These are phyloP conservation scores for Micromussa lordhowensis DNA, from an alignment of 92 coral and sea anemone species.

Conservation along the genomic window DNA sequence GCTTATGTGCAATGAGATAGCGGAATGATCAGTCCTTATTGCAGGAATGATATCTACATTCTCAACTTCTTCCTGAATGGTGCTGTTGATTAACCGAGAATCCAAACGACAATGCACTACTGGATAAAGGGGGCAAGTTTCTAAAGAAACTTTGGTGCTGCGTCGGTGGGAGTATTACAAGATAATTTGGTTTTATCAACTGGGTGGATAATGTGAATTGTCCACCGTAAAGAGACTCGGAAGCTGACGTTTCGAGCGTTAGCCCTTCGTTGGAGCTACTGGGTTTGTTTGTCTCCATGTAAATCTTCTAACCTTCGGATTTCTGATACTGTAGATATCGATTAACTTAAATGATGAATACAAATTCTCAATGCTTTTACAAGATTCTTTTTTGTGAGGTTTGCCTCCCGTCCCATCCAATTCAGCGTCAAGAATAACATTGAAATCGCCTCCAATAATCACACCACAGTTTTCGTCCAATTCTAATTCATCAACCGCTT, in stretches of 20 bases:
- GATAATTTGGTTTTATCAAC: too few relatives aligned
- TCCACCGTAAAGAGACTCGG: too few relatives aligned
- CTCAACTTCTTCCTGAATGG: slow-evolving; percentile 46
- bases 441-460: slow-evolving; percentile 48
- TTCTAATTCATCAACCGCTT: slow-evolving; percentile 22
- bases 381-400: slow-evolving; percentile 34
- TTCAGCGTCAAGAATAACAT: slow-evolving; percentile 29
- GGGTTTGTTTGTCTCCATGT: slow-evolving; percentile 48
- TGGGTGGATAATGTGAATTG: too few relatives aligned
- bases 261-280: too few relatives aligned
- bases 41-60: slow-evolving; percentile 48
- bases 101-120: slow-evolving; percentile 47
- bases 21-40: slow-evolving; percentile 65
- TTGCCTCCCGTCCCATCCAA: slow-evolving; percentile 52
- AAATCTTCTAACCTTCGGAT: slow-evolving; percentile 40
- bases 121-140: too few relatives aligned
- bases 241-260: too few relatives aligned
- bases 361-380: slow-evolving; percentile 13
- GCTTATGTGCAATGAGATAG: slow-evolving; percentile 33
- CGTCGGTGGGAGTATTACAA: too few relatives aligned
- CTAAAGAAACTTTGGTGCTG: too few relatives aligned
- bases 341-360: slow-evolving; percentile 22
- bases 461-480: slow-evolving; percentile 5
- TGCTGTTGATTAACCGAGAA: slow-evolving; percentile 42
- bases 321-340: slow-evolving; percentile 44